Evolutionary conservation across 1,140 invertebrate genomes (phyloP).

Genomic region (Lutraria rhynchaena): DNA sequence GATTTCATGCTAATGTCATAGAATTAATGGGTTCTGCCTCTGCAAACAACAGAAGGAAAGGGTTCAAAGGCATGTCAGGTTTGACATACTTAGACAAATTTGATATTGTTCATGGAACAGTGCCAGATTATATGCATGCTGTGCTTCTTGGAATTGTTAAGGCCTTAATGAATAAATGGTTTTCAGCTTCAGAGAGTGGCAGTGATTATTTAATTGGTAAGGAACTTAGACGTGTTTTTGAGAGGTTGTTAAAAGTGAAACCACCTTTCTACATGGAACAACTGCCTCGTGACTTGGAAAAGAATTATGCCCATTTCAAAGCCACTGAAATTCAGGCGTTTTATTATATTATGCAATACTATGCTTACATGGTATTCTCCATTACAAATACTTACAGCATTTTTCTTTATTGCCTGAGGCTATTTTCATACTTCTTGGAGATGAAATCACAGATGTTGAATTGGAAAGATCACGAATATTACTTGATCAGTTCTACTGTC

Average conservation of each 20-base stretch:
- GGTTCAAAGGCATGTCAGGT: slow-evolving; percentile 48
- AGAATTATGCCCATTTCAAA: slow-evolving; percentile 59
- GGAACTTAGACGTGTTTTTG: slow-evolving; percentile 34
- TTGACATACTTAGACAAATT: slow-evolving; percentile 29
- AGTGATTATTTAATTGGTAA: slow-evolving; percentile 62
- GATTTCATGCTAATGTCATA: slow-evolving; percentile 11
- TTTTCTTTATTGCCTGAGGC: slow-evolving; percentile 38
- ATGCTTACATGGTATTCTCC: slow-evolving; percentile 36
- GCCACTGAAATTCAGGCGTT: slow-evolving; percentile 58
- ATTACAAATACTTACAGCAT: slow-evolving; percentile 45
- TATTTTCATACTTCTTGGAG: slow-evolving; percentile 55
- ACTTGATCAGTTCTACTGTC: slow-evolving; percentile 49
- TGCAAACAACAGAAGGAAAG: slow-evolving; percentile 39
- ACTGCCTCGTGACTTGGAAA: slow-evolving; percentile 61
- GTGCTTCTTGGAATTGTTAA: slow-evolving; percentile 56
- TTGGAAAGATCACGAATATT: slow-evolving; percentile 27
- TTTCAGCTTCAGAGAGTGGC: slow-evolving; percentile 40
- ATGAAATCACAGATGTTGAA: slow-evolving; percentile 21
- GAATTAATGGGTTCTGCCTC: slow-evolving; percentile 7
- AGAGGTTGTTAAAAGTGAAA: slow-evolving; percentile 37
- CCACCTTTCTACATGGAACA: slow-evolving; percentile 55
- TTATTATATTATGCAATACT: slow-evolving; percentile 44
- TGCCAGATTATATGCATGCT: slow-evolving; percentile 60
- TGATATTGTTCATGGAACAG: slow-evolving; percentile 54
- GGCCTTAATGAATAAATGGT: slow-evolving; percentile 47